Base-by-base conservation (phyloP, 2,797 vertebrate species). In the Hydrophis major region DNA sequence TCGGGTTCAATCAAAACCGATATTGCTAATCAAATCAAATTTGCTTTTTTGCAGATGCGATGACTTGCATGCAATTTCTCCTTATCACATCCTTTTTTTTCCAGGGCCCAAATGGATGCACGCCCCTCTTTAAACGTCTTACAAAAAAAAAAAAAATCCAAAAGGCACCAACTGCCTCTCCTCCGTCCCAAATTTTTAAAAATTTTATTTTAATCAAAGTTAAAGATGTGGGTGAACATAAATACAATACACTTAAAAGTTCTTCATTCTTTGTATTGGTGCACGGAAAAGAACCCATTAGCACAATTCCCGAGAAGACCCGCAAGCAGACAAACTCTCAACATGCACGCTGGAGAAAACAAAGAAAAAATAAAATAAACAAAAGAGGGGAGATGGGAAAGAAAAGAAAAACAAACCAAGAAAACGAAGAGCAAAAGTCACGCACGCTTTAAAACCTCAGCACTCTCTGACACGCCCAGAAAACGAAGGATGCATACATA, bases 121-220 rank as follows among this genome's bases (percentile, higher is more conserved):
- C 6, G 4, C 18, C 0, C 61, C 11, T 63, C 22, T 22, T 3
- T 2, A 27, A 61, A n/a, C n/a, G 0, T 22, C 53, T 27, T 12
- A 11, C 20, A 57, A 14, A 16, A 57, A 56, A 37, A 37, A 37
- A 37, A 37, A 4, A 57, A 20, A 22, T 0, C 18, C 20, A 50
- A 69, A 8, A 13, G 2, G 22, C 8, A 63, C 10, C 91, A 66
- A 96, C 89, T 90, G 89, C 92, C 94, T 47, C 20, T 47, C 89
- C 90, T n/a, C 86, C 94, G 25, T 91, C 94, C 20, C 0, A 8
- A 91, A 95, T 96, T 96, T 97, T 96, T 97, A 93, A 63, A 53
- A 87, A 94, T 96, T 98, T 98, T 98, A 98, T 98, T 93, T 98
- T 97, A 98, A 98, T 98, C 97, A 98, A 98, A 97, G 97, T 97